Base-by-base conservation (phyloP, 2,888 invertebrate genomes). In the Phengaris arion region DNA sequence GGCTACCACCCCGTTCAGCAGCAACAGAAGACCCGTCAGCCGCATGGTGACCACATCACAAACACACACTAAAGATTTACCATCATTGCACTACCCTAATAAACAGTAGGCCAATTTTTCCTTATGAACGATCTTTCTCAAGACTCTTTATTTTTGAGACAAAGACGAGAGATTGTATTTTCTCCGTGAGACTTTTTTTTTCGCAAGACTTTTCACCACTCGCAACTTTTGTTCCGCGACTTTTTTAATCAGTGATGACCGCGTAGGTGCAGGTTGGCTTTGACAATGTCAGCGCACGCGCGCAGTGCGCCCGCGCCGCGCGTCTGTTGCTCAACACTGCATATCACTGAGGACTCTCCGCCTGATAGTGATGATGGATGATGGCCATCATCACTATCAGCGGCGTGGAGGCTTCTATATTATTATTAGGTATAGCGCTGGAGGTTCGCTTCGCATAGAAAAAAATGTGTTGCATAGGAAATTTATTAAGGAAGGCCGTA, bases 281-380 rank as follows among this genome's bases (percentile, higher is more conserved):
- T 89, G 89, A 91, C 69, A 91, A 89, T 91, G 91, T 84, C 79
- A 78, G 86, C 87, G 90, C 89, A 85, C 84, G 88, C 87, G 89
- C 89, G 84, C 85, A 84, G 80, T 64, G 64, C 64, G 64, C 64
- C 82, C 83, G 82, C 85, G 84, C 86, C 85, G 86, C 85, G 85
- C 86, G 84, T 79, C 86, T 85, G 85, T 91, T 91, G 90, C 92
- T 86, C 91, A 92, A 92, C 87, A 80, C 82, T 81, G 82, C 83
- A 81, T 78, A 78, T 77, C 77, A 77, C 77, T 76, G 74, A 22
- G 46, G 70, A 75, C 75, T 79, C 80, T 80, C 80, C 79, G 77
- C 78, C 77, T 78, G 76, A 70, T 77, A 74, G 74, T 68, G 54
- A 59, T 72, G 74, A 64, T 57, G 46, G 13, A 22, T 10, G 52